Conservation (phyloP, 2,888 invertebrate species). For the Aspidapion aeneum region DNA sequence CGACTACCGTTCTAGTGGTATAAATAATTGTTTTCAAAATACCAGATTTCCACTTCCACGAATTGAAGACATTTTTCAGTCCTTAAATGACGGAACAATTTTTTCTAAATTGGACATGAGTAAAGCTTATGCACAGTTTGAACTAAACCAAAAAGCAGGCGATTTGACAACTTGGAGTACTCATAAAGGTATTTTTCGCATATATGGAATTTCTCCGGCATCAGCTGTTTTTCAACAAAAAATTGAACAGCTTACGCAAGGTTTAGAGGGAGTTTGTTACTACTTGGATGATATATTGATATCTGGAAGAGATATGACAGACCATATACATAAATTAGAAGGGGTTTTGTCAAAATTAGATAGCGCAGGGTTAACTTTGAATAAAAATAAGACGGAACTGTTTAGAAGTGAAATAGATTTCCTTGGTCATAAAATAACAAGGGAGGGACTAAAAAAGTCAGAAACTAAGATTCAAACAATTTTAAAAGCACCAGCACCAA, state of each 20-base stretch:
- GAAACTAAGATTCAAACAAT: not conserved
- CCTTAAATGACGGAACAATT: not conserved
- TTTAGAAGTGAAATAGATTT: conserved; percentile 10
- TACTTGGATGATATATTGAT: conserved; percentile 35
- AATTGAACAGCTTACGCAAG: conserved; percentile 30
- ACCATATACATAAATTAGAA: conserved; percentile 8
- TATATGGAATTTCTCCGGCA: conserved; percentile 35
- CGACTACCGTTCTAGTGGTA: too few relatives aligned
- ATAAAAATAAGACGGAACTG: conserved; percentile 19
- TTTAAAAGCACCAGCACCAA: conserved; percentile 15
- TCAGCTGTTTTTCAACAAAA: conserved; percentile 39
- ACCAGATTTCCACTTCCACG: not conserved
- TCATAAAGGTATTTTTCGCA: not conserved
- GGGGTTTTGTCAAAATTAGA: conserved; percentile 19
- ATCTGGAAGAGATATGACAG: conserved; percentile 14
- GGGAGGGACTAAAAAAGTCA: conserved; percentile 2
- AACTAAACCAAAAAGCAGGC: not conserved
- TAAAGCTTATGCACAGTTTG: too few relatives aligned
- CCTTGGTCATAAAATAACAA: conserved; percentile 9
- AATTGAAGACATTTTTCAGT: not conserved
- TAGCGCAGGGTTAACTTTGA: conserved; percentile 20
- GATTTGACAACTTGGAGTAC: not conserved
- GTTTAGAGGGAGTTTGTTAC: conserved; percentile 28
- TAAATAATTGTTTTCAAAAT: not conserved
- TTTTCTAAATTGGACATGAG: too few relatives aligned